Evolutionary conservation across 1,140 invertebrate genomes (phyloP), one percentile per base, ranked within the genome.

Genomic region (Odontomachus brunneus): DNA sequence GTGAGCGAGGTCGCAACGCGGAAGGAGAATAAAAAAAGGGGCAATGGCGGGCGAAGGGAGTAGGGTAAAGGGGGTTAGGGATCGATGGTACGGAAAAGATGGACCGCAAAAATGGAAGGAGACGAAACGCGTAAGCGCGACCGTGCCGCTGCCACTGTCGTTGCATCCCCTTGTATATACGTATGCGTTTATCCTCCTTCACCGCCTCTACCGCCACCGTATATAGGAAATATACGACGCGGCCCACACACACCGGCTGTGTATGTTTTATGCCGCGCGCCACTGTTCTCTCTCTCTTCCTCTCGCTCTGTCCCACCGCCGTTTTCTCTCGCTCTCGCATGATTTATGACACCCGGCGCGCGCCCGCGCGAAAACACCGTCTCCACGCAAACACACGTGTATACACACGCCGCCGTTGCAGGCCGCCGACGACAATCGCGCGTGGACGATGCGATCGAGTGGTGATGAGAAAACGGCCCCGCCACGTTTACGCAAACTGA

Each of bases 231-330:
- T 89, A 82, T 85, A 88, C 59, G 85, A 59, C 73, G 84, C 69
- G 80, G 78, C 83, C 82, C 76, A 5, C 75, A 72, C 76, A 5
- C 75, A 72, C 83, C 81, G 85, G 65, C 65, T 89, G 76, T 89
- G 73, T 86, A 88, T 90, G 88, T 90, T 91, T 89, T 91, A 85
- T 89, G 83, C 80, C 73, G 81, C 66, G n/a, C 62, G 22, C 26
- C 33, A 73, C 62, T 51, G 69, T 57, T 53, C 11, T 33, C 66
- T 60, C 9, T 55, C 51, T 73, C 62, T 83, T 55, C 26, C 66
- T 72, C 57, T 82, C 66, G 17, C 19, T 1, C 49, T 33, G 57
- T 73, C 9, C 33, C 55, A 33, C 19, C 3, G 59, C 55, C 48
- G 60, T 67, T 67, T 71, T 71, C 80, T 85, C 84, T 73, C 75